Evolutionary conservation across 2,888 invertebrate species (phyloP).

Genomic region (Protophormia terraenovae): DNA sequence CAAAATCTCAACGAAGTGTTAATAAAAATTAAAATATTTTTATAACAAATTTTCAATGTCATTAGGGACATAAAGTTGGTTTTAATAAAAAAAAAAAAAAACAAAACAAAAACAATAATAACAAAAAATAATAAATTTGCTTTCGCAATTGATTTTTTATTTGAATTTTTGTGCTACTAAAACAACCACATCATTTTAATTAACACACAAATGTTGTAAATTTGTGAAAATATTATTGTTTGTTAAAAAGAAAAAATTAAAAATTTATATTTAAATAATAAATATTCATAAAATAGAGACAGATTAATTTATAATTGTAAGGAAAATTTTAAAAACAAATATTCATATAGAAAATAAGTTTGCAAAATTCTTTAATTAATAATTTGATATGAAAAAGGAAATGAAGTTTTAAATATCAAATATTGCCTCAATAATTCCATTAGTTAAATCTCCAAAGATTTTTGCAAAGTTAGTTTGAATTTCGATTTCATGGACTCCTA

Average conservation of each 20-base stretch:
- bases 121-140: constrained; percentile 4
- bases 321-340: background rate
- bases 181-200: constrained; percentile 43
- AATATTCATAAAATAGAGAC: background rate
- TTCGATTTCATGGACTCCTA: no score
- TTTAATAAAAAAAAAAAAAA: background rate
- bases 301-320: background rate
- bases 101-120: background rate
- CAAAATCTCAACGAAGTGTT: constrained; percentile 23
- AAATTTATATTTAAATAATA: background rate
- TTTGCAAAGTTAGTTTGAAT: no score
- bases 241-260: background rate
- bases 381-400: no score
- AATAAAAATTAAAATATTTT: constrained; percentile 7
- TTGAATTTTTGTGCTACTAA: background rate
- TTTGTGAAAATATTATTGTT: background rate
- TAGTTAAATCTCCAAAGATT: no score
- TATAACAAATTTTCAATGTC: constrained; percentile 41
- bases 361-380: background rate
- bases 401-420: no score
- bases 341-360: background rate
- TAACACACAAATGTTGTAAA: constrained; percentile 39
- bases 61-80: constrained; percentile 34
- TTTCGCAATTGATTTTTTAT: constrained; percentile 32
- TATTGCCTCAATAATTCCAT: no score